These are phyloP conservation scores for Psylliodes chrysocephalus DNA, from an alignment of 2,888 invertebrate genomes.

Conservation along the genomic window DNA sequence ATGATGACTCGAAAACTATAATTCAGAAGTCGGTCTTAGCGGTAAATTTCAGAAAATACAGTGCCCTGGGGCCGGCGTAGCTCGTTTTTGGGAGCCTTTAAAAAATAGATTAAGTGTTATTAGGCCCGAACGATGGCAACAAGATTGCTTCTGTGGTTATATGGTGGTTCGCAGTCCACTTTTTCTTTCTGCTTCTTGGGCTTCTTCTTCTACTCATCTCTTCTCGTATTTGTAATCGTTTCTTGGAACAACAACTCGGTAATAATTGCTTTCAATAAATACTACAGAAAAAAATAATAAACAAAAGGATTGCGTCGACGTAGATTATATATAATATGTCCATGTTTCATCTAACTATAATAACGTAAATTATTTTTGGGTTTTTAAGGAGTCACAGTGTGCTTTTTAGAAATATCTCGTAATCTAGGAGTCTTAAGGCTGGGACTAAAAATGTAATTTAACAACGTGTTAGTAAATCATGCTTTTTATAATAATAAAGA, in stretches of 20 bases:
- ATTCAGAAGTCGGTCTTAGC: conserved; percentile 27
- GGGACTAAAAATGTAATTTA: no score
- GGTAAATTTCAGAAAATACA: conserved; percentile 25
- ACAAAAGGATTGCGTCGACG: no score
- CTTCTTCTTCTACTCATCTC: background rate
- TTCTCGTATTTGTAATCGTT: background rate
- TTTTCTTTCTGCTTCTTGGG: conserved; percentile 1
- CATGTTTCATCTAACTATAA: no score
- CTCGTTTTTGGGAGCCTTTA: conserved; percentile 28
- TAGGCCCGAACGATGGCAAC: conserved; percentile 22
- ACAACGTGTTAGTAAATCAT: no score
- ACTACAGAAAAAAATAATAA: background rate
- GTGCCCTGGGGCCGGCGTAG: background rate
- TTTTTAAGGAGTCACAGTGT: no score
- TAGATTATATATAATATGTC: no score
- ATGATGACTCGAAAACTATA: conserved; percentile 23
- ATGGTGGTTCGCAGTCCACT: background rate
- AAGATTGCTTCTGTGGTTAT: conserved; percentile 27
- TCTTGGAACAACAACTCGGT: conserved; percentile 3
- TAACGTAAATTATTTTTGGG: no score
- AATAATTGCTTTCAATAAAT: conserved; percentile 12
- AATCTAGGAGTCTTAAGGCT: no score
- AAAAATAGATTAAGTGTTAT: conserved; percentile 40
- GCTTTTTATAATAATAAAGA: no score
- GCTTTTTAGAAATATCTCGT: no score